These are phyloP conservation scores for Caenorhabditis doughertyi DNA, from an alignment of 2,888 invertebrate genomes.

Conservation along the genomic window DNA sequence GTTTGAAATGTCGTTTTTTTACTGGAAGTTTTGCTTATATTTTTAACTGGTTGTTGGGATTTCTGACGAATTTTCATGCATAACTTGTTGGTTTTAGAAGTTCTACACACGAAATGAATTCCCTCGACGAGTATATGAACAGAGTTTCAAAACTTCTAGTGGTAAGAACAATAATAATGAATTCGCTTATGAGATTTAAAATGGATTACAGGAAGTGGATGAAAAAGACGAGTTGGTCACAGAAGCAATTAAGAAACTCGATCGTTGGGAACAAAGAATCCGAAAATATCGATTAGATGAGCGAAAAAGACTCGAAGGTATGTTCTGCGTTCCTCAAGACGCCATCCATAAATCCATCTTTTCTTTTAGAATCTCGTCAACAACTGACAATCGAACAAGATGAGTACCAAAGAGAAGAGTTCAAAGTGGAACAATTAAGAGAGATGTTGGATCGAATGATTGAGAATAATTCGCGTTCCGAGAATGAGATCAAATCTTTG, in stretches of 20 bases:
- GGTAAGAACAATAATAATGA: not conserved
- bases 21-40: not conserved
- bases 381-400: not conserved
- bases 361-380: conserved; percentile 15
- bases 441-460: conserved; percentile 2
- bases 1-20: conserved; percentile 40
- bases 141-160: conserved; percentile 4
- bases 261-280: conserved; percentile 8
- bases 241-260: conserved; percentile 28
- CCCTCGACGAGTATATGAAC: conserved; percentile 35
- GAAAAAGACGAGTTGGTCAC: conserved; percentile 27
- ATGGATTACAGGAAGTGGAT: conserved; percentile 6
- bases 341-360: no score
- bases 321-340: no score
- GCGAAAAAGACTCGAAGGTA: conserved; percentile 25
- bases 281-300: not conserved
- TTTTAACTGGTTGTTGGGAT: not conserved
- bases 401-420: not conserved
- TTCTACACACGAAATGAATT: conserved; percentile 24
- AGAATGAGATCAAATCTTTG: not conserved
- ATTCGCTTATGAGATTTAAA: not conserved
- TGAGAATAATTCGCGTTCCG: not conserved
- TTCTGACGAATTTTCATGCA: not conserved
- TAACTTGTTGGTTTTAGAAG: not conserved
- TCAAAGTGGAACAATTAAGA: conserved; percentile 21